A percentile compares a stretch with the other conserved stretches of the same genome.
These are phyloP conservation scores for Lysandra bellargus DNA, from an alignment of 2,888 invertebrate genomes.

Conservation along the genomic window DNA sequence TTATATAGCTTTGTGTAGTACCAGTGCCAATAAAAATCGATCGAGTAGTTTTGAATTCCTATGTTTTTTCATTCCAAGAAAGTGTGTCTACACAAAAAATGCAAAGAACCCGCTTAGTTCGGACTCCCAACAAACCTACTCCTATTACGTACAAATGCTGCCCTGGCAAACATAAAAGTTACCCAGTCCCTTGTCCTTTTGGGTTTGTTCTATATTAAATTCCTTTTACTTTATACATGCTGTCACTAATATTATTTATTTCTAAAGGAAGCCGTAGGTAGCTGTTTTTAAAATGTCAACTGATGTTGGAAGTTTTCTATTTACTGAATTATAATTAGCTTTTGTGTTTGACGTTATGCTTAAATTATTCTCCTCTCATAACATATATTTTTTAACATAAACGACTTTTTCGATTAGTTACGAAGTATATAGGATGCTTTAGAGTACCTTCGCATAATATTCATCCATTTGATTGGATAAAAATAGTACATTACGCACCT, in stretches of 20 bases:
- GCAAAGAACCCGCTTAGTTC: not conserved
- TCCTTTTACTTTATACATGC: not conserved
- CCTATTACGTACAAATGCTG: not conserved
- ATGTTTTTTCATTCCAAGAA: not conserved
- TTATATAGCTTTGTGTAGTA: no score
- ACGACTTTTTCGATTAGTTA: no score
- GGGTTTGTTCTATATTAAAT: constrained; percentile 13
- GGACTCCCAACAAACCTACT: not conserved
- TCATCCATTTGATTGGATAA: no score
- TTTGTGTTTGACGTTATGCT: not conserved
- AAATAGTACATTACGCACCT: no score
- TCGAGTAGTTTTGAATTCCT: not conserved
- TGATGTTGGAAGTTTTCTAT: not conserved
- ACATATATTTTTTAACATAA: not conserved
- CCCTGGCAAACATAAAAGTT: not conserved
- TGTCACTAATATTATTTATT: constrained; percentile 11
- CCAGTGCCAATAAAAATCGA: not conserved
- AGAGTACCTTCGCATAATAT: no score
- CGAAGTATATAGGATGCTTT: no score
- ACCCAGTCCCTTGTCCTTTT: constrained; percentile 13
- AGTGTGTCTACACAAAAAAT: not conserved
- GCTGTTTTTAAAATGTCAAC: not conserved
- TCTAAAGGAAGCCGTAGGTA: not conserved
- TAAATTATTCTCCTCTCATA: not conserved
- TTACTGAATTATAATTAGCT: not conserved